A percentile compares a stretch with the other conserved stretches of the same genome.
Conservation (phyloP, 2,113 vertebrate genomes). For the Panurus biarmicus region DNA sequence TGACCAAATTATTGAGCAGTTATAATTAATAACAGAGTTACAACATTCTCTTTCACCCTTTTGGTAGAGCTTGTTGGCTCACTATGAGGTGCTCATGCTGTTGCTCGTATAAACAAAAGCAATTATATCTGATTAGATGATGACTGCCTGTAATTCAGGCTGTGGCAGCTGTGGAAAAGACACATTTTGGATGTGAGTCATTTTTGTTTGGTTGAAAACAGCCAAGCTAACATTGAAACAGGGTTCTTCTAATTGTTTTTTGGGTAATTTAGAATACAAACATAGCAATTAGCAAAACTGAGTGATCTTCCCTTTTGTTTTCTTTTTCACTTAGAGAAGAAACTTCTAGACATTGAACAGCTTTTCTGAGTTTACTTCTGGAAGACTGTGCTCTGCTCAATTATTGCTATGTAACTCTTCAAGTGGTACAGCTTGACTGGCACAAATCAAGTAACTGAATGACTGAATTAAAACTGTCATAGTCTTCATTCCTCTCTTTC, state of each 20-base stretch:
- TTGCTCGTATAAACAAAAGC: constrained; percentile 14
- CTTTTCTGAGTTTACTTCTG: not conserved
- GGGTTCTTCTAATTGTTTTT: not conserved
- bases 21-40: constrained; percentile 69
- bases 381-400: not conserved
- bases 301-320: not conserved
- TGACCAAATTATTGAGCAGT: constrained; percentile 57
- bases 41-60: not conserved
- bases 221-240: not conserved
- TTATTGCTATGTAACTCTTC: not conserved
- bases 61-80: constrained; percentile 22
- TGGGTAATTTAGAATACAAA: not conserved
- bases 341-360: not conserved
- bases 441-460: not conserved
- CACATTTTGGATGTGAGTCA: not conserved
- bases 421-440: not conserved
- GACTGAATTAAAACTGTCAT: not conserved
- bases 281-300: not conserved
- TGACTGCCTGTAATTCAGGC: not conserved
- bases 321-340: not conserved
- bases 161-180: not conserved
- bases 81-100: not conserved
- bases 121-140: not conserved
- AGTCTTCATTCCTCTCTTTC: not conserved
- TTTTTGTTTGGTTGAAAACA: not conserved